Percentiles rank a stretch among this genome's conserved stretches.
Conservation (phyloP, 2,888 invertebrate species). For the Neoaliturus tenellus region DNA sequence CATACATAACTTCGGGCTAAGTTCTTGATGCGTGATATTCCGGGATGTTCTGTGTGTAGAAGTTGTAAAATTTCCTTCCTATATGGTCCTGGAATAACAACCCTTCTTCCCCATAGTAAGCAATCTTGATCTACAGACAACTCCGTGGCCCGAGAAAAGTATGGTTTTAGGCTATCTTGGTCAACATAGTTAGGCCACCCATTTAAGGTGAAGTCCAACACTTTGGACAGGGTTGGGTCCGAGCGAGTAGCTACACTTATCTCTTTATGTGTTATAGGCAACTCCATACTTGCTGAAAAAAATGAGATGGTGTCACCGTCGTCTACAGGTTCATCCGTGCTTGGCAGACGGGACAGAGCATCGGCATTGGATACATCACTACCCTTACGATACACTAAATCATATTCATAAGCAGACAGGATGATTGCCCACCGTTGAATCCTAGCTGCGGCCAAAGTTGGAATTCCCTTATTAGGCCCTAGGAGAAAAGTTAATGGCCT, state of each 20-base stretch:
- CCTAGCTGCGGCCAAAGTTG: slow-evolving; percentile 41
- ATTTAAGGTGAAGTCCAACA: slow-evolving; percentile 8
- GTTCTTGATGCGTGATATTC: neutral
- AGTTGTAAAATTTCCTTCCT: slow-evolving; percentile 23
- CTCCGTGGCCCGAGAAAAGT: slow-evolving; percentile 10
- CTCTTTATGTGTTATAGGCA: slow-evolving; percentile 41
- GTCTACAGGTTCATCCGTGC: slow-evolving; percentile 19
- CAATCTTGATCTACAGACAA: slow-evolving; percentile 39
- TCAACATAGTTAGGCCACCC: slow-evolving; percentile 36
- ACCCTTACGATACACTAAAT: slow-evolving; percentile 39
- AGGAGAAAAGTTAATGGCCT: slow-evolving; percentile 70
- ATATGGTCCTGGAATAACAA: slow-evolving; percentile 25
- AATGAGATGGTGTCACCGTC: slow-evolving; percentile 29
- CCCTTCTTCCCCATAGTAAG: slow-evolving; percentile 31
- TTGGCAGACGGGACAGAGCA: slow-evolving; percentile 48
- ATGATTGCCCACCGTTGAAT: slow-evolving; percentile 50
- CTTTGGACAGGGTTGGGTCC: slow-evolving; percentile 28
- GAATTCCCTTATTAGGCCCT: slow-evolving; percentile 57
- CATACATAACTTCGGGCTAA: slow-evolving; percentile 49
- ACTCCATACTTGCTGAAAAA: slow-evolving; percentile 8
- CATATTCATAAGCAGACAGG: slow-evolving; percentile 49
- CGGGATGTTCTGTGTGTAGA: slow-evolving; percentile 32
- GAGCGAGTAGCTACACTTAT: slow-evolving; percentile 1
- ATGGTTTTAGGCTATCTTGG: neutral
- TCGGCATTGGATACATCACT: slow-evolving; percentile 33